A percentile compares a stretch with the other conserved stretches of the same genome.
These are phyloP conservation scores for Thryonomys swinderianus DNA, from an alignment of 2,113 vertebrate genomes.

Conservation along the genomic window DNA sequence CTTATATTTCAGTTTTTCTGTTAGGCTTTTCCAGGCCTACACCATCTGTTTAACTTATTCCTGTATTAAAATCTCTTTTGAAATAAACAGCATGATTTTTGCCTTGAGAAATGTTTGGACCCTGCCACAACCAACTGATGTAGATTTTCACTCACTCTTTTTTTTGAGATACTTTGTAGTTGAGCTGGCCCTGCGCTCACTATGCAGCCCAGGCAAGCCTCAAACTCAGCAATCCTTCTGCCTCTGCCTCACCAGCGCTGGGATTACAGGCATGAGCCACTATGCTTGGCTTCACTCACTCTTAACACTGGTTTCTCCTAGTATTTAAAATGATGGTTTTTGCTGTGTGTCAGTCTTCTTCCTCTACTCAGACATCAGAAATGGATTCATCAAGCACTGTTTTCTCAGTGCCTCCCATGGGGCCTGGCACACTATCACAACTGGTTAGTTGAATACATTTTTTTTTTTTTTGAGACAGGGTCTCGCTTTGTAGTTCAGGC, in stretches of 20 bases:
- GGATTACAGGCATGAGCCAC: no score
- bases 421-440: not conserved
- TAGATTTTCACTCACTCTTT: not conserved
- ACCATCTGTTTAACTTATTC: not conserved
- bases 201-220: no score
- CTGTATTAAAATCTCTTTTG: not conserved
- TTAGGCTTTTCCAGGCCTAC: conserved; percentile 15
- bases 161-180: no score
- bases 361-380: not conserved
- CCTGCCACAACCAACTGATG: not conserved
- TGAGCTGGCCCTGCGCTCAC: no score
- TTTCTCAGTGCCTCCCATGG: not conserved
- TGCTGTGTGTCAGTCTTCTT: not conserved
- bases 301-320: conserved; percentile 15
- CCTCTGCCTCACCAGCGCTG: no score
- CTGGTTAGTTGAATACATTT: conserved; percentile 32
- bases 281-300: not conserved
- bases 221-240: no score
- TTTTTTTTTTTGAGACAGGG: no score
- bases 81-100: not conserved
- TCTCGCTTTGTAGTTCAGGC: no score
- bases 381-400: not conserved
- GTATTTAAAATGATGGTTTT: not conserved
- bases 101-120: not conserved
- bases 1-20: not conserved